Evolutionary conservation across 2,113 vertebrate genomes (phyloP), one percentile per base, ranked within the genome.

Genomic region (Mesoclemmys tuberculata): DNA sequence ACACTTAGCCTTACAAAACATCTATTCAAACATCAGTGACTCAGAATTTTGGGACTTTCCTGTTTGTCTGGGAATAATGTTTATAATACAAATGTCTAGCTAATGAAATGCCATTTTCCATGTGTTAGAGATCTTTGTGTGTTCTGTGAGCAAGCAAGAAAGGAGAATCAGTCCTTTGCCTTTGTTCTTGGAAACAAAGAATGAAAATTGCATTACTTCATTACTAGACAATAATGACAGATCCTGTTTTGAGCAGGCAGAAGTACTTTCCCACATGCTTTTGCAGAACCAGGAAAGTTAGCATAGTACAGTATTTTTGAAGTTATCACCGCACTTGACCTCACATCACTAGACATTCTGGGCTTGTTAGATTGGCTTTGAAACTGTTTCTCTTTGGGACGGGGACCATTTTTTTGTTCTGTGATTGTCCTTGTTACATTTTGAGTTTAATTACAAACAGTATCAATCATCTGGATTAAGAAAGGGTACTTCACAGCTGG

Each of bases 41-140:
- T 97, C 97, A 98, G 94, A 97, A 96, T 95, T 91, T 96, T 80
- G 97, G 97, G 96, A 95, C 96, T 98, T 98, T 97, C 97, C 98
- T 96, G 95, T 93, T 88, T 38, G 85, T 94, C 97, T 93, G 96
- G 92, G 88, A 97, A 95, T 96, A 90, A 92, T 93, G 96, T 97
- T 97, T 96, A 94, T 77, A 54, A 90, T 82, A 93, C 93, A 96
- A 94, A 94, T 16, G 87, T 84, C 93, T 92, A 52, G 68, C 89
- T 94, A 95, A 95, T 95, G 89, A 97, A 96, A 97, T 93, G 89
- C 58, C 68, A 80, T 94, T 92, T 97, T 97, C 96, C 90, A 94
- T 1, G 0, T 77, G 88, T 88, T 94, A 83, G 88, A 96, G 97
- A 95, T 87, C 89, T 96, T 96, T 92, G 90, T 84, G 83, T 38